Evolutionary conservation across 2,888 invertebrate genomes (phyloP).

Genomic region (Temnothorax ravouxi): DNA sequence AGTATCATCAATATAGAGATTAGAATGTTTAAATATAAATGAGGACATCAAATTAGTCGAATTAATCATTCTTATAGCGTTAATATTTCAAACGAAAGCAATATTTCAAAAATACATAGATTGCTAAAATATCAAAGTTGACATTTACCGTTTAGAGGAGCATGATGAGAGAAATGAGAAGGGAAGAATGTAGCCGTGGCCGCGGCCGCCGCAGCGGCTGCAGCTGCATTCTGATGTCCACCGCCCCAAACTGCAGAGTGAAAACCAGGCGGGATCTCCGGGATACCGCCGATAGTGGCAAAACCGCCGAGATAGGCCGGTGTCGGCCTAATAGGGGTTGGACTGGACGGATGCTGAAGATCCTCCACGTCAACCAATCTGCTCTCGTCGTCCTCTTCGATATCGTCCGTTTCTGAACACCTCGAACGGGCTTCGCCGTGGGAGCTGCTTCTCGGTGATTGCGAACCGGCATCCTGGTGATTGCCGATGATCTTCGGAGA

Average conservation of each 20-base stretch:
- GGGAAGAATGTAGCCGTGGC: constrained; percentile 82
- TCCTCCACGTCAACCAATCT: constrained; percentile 94
- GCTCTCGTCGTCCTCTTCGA: constrained; percentile 89
- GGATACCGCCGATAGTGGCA: constrained; percentile 78
- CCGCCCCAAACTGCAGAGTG: constrained; percentile 83
- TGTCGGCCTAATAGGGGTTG: constrained; percentile 83
- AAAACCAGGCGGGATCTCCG: constrained; percentile 78
- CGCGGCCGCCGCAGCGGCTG: constrained; percentile 79
- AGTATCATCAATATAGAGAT: background rate
- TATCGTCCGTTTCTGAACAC: constrained; percentile 88
- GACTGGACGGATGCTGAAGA: constrained; percentile 84
- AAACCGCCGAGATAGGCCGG: constrained; percentile 84
- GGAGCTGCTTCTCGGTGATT: constrained; percentile 81
- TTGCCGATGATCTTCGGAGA: constrained; percentile 55
- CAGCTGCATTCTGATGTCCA: constrained; percentile 80
- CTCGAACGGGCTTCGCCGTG: constrained; percentile 79
- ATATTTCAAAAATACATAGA: background rate
- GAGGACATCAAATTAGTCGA: background rate
- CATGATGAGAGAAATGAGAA: constrained; percentile 83
- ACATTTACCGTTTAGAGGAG: constrained; percentile 82
- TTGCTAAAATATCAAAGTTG: background rate
- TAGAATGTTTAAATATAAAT: background rate
- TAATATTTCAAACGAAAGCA: background rate
- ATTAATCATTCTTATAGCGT: background rate
- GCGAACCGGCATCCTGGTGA: constrained; percentile 73